These are phyloP conservation scores for Lithobates sylvaticus DNA, from an alignment of 2,797 vertebrate genomes.

Conservation along the genomic window DNA sequence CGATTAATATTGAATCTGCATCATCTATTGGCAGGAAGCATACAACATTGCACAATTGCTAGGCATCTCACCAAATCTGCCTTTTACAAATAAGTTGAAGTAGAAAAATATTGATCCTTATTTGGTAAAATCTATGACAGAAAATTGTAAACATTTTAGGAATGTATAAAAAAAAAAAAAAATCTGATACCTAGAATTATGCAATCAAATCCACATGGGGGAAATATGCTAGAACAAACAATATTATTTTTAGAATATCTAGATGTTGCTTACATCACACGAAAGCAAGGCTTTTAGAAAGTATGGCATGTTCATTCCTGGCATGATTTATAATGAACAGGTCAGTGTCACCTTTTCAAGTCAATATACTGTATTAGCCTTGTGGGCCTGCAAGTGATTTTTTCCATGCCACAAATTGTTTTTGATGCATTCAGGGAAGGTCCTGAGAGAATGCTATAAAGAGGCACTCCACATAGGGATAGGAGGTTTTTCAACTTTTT, in stretches of 20 bases:
- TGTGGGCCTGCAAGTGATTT: too few species aligned
- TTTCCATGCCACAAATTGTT: too few species aligned
- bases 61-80: conserved; percentile 27
- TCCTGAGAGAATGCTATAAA: too few species aligned
- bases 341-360: too few species aligned
- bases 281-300: not conserved
- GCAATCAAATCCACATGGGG: conserved; percentile 45
- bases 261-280: conserved; percentile 27
- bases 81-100: conserved; percentile 2
- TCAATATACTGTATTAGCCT: too few species aligned
- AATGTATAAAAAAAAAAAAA: conserved; percentile 27
- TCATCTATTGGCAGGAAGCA: not conserved
- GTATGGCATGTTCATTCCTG: not conserved
- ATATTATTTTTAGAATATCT: conserved; percentile 31
- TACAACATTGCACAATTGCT: conserved; percentile 37
- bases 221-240: conserved; percentile 39
- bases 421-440: too few species aligned
- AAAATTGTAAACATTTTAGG: conserved; percentile 44
- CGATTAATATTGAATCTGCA: conserved; percentile 13
- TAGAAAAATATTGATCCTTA: conserved; percentile 47
- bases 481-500: too few species aligned
- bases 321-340: too few species aligned
- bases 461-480: too few species aligned
- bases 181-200: conserved; percentile 47
- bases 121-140: conserved; percentile 36